phyloP scores from a whole-genome alignment of 1,140 invertebrate genomes.

The Teleopsis dalmanni region DNA sequence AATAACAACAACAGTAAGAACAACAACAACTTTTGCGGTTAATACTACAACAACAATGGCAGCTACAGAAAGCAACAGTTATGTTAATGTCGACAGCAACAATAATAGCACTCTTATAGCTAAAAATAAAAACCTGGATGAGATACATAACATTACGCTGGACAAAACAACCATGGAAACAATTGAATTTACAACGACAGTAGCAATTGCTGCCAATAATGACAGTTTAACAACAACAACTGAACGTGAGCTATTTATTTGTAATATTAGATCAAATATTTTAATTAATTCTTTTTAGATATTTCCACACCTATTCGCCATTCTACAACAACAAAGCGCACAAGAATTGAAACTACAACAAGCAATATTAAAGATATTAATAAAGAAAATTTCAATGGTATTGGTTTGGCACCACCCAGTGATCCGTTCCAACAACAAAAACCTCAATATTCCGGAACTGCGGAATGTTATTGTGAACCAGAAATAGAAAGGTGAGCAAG shows the following conservation, averaged over 20 bases:
- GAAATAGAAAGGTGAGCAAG: constrained; percentile 40
- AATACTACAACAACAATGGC: not conserved
- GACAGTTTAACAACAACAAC: not conserved
- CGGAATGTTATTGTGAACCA: constrained; percentile 43
- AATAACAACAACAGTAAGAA: not conserved
- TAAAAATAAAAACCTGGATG: no score
- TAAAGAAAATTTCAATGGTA: constrained; percentile 21
- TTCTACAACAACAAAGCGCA: not conserved
- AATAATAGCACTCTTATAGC: constrained; percentile 1
- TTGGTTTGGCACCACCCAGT: constrained; percentile 10
- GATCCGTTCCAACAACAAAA: constrained; percentile 17
- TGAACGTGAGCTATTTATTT: not conserved
- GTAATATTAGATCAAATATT: not conserved
- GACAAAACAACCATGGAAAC: no score
- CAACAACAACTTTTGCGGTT: not conserved
- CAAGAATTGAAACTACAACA: not conserved
- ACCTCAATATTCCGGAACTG: constrained; percentile 24
- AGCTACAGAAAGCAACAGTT: no score
- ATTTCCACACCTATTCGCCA: not conserved
- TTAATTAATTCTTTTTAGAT: no score
- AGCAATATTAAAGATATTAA: constrained; percentile 13
- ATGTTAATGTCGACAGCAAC: constrained; percentile 8
- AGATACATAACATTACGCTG: no score
- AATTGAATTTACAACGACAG: no score
- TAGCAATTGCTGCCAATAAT: no score